These are phyloP conservation scores for Penaeus vannamei DNA, from an alignment of 1,140 invertebrate genomes.

Conservation along the genomic window DNA sequence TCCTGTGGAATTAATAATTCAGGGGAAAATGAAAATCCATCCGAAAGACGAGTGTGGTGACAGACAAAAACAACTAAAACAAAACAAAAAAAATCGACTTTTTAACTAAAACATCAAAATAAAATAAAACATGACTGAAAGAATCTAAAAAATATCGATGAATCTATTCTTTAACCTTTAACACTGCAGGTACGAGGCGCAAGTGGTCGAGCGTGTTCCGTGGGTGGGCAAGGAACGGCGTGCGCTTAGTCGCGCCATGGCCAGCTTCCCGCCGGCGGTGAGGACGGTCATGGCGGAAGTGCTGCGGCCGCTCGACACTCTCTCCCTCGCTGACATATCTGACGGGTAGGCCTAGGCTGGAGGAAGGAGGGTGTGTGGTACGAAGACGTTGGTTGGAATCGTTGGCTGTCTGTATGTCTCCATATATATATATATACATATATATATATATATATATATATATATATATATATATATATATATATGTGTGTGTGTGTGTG, in stretches of 20 bases:
- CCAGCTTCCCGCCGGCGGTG: conserved; percentile 62
- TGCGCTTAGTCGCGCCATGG: conserved; percentile 63
- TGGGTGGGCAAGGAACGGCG: conserved; percentile 44
- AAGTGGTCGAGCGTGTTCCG: conserved; percentile 29
- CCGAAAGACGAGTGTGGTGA: too few species aligned
- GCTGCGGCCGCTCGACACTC: conserved; percentile 55
- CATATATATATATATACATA: too few species aligned
- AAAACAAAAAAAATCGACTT: too few species aligned
- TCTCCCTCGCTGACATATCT: conserved; percentile 42
- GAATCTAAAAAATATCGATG: not conserved
- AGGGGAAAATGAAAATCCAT: too few species aligned
- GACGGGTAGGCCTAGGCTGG: conserved; percentile 33
- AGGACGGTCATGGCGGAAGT: conserved; percentile 58
- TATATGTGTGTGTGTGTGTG: not conserved
- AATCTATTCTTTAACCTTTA: not conserved
- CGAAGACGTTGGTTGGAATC: too few species aligned
- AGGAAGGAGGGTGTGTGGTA: too few species aligned
- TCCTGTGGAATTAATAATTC: too few species aligned
- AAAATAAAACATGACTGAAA: not conserved
- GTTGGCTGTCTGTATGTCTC: too few species aligned
- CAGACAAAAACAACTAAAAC: too few species aligned
- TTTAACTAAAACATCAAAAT: too few species aligned
- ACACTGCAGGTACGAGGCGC: conserved; percentile 35
- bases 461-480: too few species aligned
- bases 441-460: too few species aligned